Percentiles rank a stretch among this genome's conserved stretches.
Conservation (phyloP, 2,113 vertebrate species). For the Willisornis vidua region DNA sequence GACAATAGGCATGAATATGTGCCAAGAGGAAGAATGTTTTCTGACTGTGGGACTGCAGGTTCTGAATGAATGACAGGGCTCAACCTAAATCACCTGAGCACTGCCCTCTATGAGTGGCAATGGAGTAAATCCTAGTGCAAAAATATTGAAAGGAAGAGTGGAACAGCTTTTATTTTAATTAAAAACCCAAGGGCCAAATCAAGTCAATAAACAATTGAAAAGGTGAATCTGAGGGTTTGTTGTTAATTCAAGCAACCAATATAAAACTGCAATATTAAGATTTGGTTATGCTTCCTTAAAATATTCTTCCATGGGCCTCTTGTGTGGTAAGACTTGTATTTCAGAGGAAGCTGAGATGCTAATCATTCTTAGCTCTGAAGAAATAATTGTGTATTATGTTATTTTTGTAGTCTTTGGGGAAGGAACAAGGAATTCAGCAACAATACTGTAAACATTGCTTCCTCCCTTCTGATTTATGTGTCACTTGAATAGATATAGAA, state of each 20-base stretch:
- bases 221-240: neutral
- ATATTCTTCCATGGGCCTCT: neutral
- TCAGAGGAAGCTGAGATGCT: neutral
- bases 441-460: neutral
- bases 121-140: neutral
- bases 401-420: neutral
- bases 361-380: neutral
- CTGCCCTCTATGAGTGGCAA: neutral
- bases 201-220: neutral
- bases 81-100: neutral
- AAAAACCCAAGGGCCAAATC: neutral
- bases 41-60: neutral
- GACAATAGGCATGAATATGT: accelerated
- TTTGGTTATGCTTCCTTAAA: neutral
- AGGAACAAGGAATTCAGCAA: neutral
- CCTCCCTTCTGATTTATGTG: neutral
- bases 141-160: neutral
- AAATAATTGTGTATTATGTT: neutral
- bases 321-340: neutral
- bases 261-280: neutral
- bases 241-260: neutral
- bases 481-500: neutral
- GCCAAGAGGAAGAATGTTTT: neutral
- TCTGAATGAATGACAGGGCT: accelerated
- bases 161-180: neutral